These are phyloP conservation scores for Apis dorsata DNA, from an alignment of 1,140 invertebrate species.

Conservation along the genomic window DNA sequence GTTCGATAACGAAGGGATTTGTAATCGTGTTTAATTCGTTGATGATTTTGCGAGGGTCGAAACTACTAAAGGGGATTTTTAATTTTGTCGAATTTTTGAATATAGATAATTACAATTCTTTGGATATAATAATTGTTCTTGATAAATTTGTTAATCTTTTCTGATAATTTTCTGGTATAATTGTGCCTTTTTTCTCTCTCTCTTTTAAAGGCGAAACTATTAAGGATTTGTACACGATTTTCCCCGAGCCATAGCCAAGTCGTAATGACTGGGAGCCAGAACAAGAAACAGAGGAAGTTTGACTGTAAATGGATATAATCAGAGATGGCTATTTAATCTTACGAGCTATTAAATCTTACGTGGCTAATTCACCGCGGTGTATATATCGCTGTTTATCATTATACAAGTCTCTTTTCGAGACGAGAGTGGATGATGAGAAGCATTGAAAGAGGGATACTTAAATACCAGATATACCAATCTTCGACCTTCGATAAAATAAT, in stretches of 20 bases:
- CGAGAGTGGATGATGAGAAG: no score
- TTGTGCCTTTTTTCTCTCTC: no score
- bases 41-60: no score
- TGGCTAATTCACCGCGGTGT: conserved; percentile 3
- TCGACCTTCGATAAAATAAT: background rate
- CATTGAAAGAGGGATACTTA: background rate
- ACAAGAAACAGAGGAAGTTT: background rate
- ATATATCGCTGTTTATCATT: background rate
- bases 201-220: background rate
- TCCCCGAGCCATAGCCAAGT: background rate
- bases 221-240: background rate
- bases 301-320: background rate
- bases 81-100: no score
- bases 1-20: no score
- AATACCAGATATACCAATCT: background rate
- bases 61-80: no score
- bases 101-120: no score
- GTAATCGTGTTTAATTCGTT: no score
- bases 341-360: background rate
- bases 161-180: no score
- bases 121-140: no score
- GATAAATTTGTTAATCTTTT: no score
- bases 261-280: background rate
- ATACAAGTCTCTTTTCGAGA: background rate
- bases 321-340: no score